Base-by-base conservation (phyloP, 2,797 vertebrate species). In the Molossus molossus region DNA sequence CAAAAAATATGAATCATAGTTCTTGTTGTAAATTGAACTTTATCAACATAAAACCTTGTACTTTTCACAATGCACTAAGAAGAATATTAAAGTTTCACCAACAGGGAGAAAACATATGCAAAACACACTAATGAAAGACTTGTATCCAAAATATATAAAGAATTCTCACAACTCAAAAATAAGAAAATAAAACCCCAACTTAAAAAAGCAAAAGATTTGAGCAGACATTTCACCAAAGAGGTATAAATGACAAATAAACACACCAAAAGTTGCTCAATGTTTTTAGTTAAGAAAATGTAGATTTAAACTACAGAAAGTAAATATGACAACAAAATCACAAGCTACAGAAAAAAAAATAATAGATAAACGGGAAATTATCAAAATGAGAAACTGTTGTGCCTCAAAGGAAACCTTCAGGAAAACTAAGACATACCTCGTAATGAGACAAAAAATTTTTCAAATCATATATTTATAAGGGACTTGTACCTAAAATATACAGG, bases 121-220 rank as follows among this genome's bases (percentile, higher is more conserved):
- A 89, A 70, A 58, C 9, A 9, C 58, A 60, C 14, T 69, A 14
- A 57, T 80, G 15, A 48, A 69, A 14, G 18, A 45, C 64, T 58
- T 80, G 64, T 33, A 80, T 90, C 18, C 76, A 69, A 58, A 70
- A 80, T 58, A 18, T 29, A 48, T 45, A 69, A 80, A 80, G 27
- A 69, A 80, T 80, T 58, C 50, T 80, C 64, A 79, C 48, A 88
- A 79, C 25, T 58, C 37, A 69, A 69, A 90, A 58, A 81, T 60
- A 90, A 70, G 37, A 89, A 80, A 90, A 57, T 3, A 69, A 77
- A 77, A 53, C 25, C 6, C 17, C 12, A 23, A 10, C 37, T 17
- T 9, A 23, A 69, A 85, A 85, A 55, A 33, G 50, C 33, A 85
- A 85, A 70, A 80, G 33, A 80, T 58, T 40, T 58, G 25, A 79